A percentile compares a stretch with the other conserved stretches of the same genome.
phyloP scores from a whole-genome alignment of 2,888 invertebrate genomes.

The Drosophila neonasuta region DNA sequence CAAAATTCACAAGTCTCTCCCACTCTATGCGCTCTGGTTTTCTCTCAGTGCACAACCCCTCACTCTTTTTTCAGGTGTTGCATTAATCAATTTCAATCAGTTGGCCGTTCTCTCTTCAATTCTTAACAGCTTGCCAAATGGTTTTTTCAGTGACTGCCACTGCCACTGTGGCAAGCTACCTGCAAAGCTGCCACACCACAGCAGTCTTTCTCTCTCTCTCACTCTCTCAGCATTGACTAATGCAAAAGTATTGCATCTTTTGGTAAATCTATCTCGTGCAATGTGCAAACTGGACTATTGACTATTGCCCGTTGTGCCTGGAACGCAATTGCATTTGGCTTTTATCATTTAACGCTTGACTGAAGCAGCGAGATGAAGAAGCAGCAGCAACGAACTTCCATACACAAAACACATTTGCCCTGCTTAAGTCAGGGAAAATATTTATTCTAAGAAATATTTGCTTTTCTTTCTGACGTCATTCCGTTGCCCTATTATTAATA shows the following conservation, averaged over 20 bases:
- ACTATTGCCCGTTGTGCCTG: constrained; percentile 31
- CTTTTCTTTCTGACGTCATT: not conserved
- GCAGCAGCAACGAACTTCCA: constrained; percentile 4
- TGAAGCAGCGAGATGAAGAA: constrained; percentile 2
- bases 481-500: not conserved
- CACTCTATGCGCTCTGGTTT: not conserved
- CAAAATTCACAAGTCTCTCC: not conserved
- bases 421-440: constrained; percentile 8
- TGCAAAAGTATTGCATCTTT: constrained; percentile 16
- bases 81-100: constrained; percentile 58
- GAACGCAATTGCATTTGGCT: constrained; percentile 49
- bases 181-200: constrained; percentile 1
- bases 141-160: constrained; percentile 36
- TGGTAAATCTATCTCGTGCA: constrained; percentile 16
- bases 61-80: constrained; percentile 27
- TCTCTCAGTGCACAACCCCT: constrained; percentile 6
- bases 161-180: constrained; percentile 7
- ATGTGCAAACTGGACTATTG: constrained; percentile 18
- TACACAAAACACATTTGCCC: constrained; percentile 17
- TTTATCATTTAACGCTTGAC: constrained; percentile 45
- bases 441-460: constrained; percentile 6
- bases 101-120: constrained; percentile 32
- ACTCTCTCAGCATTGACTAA: constrained; percentile 1
- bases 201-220: not conserved
- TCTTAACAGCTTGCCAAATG: constrained; percentile 40